These are phyloP conservation scores for Alauda arvensis DNA, from an alignment of 2,797 vertebrate species.

Conservation along the genomic window DNA sequence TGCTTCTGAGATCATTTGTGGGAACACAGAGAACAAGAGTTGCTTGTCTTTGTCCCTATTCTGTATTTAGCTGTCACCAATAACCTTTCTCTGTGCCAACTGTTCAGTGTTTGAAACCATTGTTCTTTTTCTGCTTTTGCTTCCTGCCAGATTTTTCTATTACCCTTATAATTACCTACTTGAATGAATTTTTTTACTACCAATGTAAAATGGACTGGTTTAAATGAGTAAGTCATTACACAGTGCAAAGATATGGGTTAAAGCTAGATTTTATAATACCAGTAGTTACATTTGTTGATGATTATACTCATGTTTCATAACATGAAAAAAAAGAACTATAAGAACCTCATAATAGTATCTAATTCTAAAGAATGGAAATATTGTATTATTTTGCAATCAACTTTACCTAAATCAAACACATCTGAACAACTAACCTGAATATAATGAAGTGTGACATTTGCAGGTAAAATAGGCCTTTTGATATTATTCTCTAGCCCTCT, in stretches of 20 bases:
- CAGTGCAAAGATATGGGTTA: neutral
- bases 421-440: neutral
- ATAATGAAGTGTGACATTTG: neutral
- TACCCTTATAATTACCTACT: neutral
- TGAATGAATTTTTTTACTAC: neutral
- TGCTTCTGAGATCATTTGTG: neutral
- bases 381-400: neutral
- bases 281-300: neutral
- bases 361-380: neutral
- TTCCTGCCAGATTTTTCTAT: constrained; percentile 21
- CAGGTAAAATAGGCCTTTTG: neutral
- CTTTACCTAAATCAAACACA: neutral
- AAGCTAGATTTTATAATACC: neutral
- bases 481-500: neutral
- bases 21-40: neutral
- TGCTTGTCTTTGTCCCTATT: neutral
- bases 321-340: neutral
- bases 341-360: neutral
- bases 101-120: neutral
- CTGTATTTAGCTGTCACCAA: neutral
- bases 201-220: neutral
- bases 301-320: neutral
- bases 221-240: neutral
- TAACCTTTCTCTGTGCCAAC: neutral
- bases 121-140: neutral